phyloP scores from a whole-genome alignment of 1,140 invertebrate genomes.

The Procambarus virginalis region DNA sequence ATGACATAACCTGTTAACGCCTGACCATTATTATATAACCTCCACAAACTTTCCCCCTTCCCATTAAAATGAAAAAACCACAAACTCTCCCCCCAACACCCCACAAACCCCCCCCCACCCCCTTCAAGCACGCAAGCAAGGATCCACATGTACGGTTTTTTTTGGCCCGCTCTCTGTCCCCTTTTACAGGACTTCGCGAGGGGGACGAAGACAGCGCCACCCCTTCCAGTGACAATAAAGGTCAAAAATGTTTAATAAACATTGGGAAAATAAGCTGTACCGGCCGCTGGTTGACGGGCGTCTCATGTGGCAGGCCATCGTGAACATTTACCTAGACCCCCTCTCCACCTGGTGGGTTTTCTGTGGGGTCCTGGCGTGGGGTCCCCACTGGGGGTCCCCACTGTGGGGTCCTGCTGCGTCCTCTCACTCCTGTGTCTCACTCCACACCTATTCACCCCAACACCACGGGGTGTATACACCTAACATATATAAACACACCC shows the following conservation, averaged over 20 bases:
- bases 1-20: not conserved
- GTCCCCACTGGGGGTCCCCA: too few species aligned
- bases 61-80: not conserved
- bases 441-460: too few species aligned
- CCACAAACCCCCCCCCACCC: not conserved
- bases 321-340: not conserved
- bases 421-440: too few species aligned
- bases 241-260: not conserved
- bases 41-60: too few species aligned
- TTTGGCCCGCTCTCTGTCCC: not conserved
- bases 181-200: not conserved
- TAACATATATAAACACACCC: too few species aligned
- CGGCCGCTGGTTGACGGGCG: not conserved
- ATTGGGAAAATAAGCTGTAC: not conserved
- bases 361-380: too few species aligned
- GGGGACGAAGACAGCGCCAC: not conserved
- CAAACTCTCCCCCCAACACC: not conserved
- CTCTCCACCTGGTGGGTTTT: not conserved
- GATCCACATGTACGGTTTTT: not conserved
- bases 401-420: too few species aligned
- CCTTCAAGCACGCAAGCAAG: not conserved
- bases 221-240: not conserved
- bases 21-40: too few species aligned
- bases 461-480: too few species aligned
- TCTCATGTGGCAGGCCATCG: not conserved